phyloP scores from a whole-genome alignment of 2,797 vertebrate genomes.

The Simalia tracyae region DNA sequence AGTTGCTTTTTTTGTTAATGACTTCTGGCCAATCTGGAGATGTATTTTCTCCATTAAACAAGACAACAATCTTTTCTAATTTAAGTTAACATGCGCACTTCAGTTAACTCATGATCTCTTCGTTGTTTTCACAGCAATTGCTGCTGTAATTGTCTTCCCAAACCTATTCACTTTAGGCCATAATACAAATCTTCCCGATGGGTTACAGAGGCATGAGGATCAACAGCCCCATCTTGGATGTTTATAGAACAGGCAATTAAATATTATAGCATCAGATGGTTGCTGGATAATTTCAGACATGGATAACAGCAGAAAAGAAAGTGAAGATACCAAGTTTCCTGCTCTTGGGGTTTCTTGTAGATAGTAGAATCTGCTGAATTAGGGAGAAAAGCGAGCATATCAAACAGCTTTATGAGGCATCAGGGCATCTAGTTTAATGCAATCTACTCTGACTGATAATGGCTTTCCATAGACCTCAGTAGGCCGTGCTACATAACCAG shows the following conservation, averaged over 20 bases:
- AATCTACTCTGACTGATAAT: background rate
- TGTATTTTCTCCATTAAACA: conserved; percentile 16
- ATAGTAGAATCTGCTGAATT: background rate
- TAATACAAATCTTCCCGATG: background rate
- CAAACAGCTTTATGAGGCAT: background rate
- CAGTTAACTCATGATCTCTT: conserved; percentile 21
- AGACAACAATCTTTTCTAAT: conserved; percentile 32
- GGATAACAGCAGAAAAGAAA: background rate
- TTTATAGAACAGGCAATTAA: background rate
- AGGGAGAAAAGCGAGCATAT: background rate
- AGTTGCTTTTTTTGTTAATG: conserved; percentile 20
- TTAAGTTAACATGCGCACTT: background rate
- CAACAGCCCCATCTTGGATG: background rate
- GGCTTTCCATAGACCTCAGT: background rate
- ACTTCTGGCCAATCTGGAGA: background rate
- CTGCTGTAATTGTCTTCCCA: background rate
- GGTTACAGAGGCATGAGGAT: background rate
- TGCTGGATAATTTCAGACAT: background rate
- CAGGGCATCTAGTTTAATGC: background rate
- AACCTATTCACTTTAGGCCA: background rate
- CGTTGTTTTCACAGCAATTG: background rate
- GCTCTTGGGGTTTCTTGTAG: background rate
- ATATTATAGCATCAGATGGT: background rate
- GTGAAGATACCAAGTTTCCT: background rate
- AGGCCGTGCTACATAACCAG: background rate